A percentile compares a stretch with the other conserved stretches of the same genome.
Evolutionary conservation across 2,797 vertebrate species (phyloP).

Genomic region (Siniperca scherzeri): DNA sequence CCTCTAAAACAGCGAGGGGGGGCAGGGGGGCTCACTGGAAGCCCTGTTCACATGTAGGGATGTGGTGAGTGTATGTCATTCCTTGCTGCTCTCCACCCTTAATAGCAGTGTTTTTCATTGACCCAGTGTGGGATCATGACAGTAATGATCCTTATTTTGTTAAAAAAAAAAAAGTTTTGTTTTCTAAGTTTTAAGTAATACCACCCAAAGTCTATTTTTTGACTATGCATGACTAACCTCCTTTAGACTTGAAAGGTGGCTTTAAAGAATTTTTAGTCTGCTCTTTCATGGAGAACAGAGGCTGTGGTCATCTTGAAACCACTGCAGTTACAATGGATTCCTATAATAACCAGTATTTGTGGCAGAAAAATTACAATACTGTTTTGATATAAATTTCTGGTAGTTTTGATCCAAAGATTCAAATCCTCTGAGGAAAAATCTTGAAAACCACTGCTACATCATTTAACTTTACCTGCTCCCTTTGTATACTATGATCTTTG

Average conservation of each 20-base stretch:
- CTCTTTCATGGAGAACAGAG: background rate
- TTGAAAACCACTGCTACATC: conserved; percentile 70
- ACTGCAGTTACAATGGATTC: background rate
- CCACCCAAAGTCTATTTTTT: conserved; percentile 14
- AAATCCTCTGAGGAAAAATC: conserved; percentile 10
- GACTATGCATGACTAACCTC: background rate
- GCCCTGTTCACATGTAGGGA: conserved; percentile 71
- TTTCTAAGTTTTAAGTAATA: conserved; percentile 29
- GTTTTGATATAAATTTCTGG: background rate
- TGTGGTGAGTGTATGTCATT: conserved; percentile 84
- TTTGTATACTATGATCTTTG: conserved; percentile 33
- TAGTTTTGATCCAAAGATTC: background rate
- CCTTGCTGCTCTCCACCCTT: conserved; percentile 51
- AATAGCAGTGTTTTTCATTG: conserved; percentile 73
- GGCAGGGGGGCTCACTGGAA: conserved; percentile 70
- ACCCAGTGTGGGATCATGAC: conserved; percentile 34
- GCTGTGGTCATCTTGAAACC: conserved; percentile 9
- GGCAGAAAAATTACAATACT: background rate
- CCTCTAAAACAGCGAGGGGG: conserved; percentile 80
- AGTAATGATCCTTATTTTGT: conserved; percentile 17
- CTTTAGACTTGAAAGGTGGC: background rate
- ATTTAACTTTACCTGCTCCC: conserved; percentile 19
- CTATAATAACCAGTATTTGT: background rate
- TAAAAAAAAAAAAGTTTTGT: conserved; percentile 7
- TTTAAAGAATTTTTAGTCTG: conserved; percentile 20